Base-by-base conservation (phyloP, 2,888 invertebrate genomes). In the Macrophya alboannulata region DNA sequence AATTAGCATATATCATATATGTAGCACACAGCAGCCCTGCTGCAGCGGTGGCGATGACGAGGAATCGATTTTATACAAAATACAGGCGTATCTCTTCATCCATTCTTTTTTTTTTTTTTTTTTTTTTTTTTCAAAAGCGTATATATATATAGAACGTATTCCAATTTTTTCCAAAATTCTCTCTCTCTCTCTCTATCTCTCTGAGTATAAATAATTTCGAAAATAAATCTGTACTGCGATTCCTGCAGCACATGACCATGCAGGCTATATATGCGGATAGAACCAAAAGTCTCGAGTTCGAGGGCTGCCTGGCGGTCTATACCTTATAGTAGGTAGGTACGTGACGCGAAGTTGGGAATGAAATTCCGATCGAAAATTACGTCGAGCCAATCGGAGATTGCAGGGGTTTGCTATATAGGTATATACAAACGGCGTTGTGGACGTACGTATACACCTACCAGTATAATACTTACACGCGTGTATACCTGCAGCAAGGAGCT, bases 301-400 rank as follows among this genome's bases (percentile, higher is more conserved):
- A 45, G 43, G 72, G n/a, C 72, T 74, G 12, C 45, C 25, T 74
- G 12, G 72, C 25, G n/a, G 51, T 48, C 55, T 55, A 31, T 31
- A 31, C 31, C 31, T 31, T 31, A 31, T 31, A 31, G 31, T 31
- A 31, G 31, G 31, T 31, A 31, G 72, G 51, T 40, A 77, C 77
- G 77, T 77, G 77, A 77, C 77, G 77, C 77, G 40, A 77, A 77
- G 17, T 77, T 77, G 77, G 77, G n/a, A 77, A 77, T 77, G 86
- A 88, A 91, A 91, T 91, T 90, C 89, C 91, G 90, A 91, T 91
- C 90, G 90, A 90, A 90, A 91, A 91, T 91, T 90, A 91, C 91
- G 89, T 86, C 88, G 86, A 88, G 87, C 89, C 90, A 90, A 91
- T 91, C 90, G 88, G 88, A 90, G 91, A 90, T 90, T 87, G 89